Evolutionary conservation across 2,888 invertebrate species (phyloP), one percentile per base, ranked within the genome.

Genomic region (Tetragonula carbonaria): DNA sequence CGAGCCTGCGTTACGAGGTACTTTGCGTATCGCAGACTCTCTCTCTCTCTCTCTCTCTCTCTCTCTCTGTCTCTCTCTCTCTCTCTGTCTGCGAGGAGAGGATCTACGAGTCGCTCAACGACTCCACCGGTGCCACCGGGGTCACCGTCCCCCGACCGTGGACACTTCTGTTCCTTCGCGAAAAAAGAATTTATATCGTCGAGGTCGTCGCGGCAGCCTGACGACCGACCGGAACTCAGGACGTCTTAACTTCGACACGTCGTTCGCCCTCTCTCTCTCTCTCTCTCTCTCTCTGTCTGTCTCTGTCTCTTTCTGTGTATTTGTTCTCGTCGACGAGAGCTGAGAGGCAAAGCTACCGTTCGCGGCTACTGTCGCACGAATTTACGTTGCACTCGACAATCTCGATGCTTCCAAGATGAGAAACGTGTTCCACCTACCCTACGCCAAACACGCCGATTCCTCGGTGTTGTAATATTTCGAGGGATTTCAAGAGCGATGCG

Each of bases 161-260:
- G 70, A 67, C 55, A 18, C 38, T 33, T 63, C 63, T 51, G 21
- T 57, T 66, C 72, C 28, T 23, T 59, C 53, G 84, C 68, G 78
- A 63, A 86, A 88, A 87, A 88, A 87, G 82, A 91, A 90, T 92
- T 92, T 92, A 92, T 91, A 90, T 90, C 88, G 85, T 76, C 85
- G 86, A 87, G 92, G 91, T 92, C 91, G 83, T 76, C 28, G 82
- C 77, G 72, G 87, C 33, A 55, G 53, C 91, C 87, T 88, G 91
- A 90, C 91, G 82, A 85, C 89, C 88, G 80, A 85, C 81, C 45
- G 18, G 91, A 89, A 88, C 87, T 83, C 73, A 74, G 81, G 82
- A 90, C 88, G 89, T 89, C 90, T 90, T 90, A 90, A 90, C 90
- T 90, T 90, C 88, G 88, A 89, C 88, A 80, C 89, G 81, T 87